A percentile compares a stretch with the other conserved stretches of the same genome.
Evolutionary conservation across 2,888 invertebrate genomes (phyloP).

Genomic region (Orthosia gothica): DNA sequence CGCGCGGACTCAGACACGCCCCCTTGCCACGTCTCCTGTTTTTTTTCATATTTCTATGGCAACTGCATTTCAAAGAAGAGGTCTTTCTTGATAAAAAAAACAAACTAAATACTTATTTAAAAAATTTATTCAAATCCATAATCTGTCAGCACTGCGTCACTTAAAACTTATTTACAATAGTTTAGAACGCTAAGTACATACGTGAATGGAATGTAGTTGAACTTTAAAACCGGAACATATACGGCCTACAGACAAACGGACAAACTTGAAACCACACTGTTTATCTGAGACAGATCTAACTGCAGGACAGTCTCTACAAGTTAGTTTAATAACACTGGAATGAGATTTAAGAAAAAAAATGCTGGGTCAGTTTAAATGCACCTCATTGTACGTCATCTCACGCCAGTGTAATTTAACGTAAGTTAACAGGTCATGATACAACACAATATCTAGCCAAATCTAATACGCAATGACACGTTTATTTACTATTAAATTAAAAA

Average conservation of each 20-base stretch:
- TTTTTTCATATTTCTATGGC: no score
- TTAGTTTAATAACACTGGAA: constrained; percentile 34
- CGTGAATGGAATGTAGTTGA: constrained; percentile 74
- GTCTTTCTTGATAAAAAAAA: not conserved
- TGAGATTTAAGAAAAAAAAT: constrained; percentile 29
- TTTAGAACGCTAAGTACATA: constrained; percentile 86
- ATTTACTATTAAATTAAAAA: constrained; percentile 77
- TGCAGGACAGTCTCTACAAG: constrained; percentile 49
- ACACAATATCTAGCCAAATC: constrained; percentile 83
- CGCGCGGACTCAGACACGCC: no score
- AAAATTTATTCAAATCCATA: constrained; percentile 90
- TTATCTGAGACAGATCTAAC: constrained; percentile 45
- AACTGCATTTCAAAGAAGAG: not conserved
- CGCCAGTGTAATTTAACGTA: constrained; percentile 52
- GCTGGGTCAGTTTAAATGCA: constrained; percentile 50
- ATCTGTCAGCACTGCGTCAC: constrained; percentile 84
- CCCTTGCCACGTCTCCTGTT: no score
- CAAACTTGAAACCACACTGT: constrained; percentile 32
- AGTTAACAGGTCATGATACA: constrained; percentile 68
- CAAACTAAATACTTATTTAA: constrained; percentile 68
- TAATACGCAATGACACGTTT: constrained; percentile 71
- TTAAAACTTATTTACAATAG: constrained; percentile 86
- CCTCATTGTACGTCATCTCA: constrained; percentile 30
- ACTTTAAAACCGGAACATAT: constrained; percentile 49
- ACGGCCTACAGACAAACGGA: constrained; percentile 47